phyloP scores from a whole-genome alignment of 2,797 vertebrate genomes.

The Synaphobranchus kaupii region DNA sequence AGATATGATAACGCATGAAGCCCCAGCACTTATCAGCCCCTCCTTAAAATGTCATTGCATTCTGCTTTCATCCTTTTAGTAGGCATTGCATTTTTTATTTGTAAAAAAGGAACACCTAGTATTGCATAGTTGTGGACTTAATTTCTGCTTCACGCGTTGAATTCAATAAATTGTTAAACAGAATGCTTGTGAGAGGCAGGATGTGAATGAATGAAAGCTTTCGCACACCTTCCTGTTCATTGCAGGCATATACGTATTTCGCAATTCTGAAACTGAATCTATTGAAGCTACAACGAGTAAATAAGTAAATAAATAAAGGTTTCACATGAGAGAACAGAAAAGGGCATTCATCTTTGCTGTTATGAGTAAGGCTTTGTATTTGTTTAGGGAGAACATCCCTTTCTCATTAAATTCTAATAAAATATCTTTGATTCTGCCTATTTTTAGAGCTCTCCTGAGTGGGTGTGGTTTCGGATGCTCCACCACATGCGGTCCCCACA shows the following conservation, averaged over 20 bases:
- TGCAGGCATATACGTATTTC: conserved; percentile 5
- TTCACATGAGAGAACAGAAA: conserved; percentile 93
- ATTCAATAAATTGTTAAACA: conserved; percentile 8
- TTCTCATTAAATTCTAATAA: conserved; percentile 97
- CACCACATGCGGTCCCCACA: neutral
- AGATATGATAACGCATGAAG: neutral
- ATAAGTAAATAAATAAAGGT: conserved; percentile 52
- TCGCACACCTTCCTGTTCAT: conserved; percentile 28
- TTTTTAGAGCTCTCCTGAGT: conserved; percentile 89
- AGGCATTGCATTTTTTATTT: conserved; percentile 34
- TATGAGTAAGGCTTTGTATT: conserved; percentile 81
- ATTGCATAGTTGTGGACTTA: conserved; percentile 7
- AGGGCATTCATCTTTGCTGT: conserved; percentile 80
- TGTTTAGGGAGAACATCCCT: conserved; percentile 90
- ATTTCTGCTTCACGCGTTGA: conserved; percentile 27
- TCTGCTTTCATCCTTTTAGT: conserved; percentile 47
- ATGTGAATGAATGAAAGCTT: conserved; percentile 18
- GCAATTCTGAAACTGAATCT: conserved; percentile 30
- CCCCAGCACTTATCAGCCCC: conserved; percentile 34
- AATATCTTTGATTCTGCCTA: conserved; percentile 92
- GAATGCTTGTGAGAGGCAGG: conserved; percentile 6
- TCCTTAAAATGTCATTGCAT: conserved; percentile 49
- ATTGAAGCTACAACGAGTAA: conserved; percentile 26
- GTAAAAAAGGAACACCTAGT: conserved; percentile 30
- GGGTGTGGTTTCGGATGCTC: neutral